Conservation (phyloP, 2,113 vertebrate species). For the Candoia aspera region DNA sequence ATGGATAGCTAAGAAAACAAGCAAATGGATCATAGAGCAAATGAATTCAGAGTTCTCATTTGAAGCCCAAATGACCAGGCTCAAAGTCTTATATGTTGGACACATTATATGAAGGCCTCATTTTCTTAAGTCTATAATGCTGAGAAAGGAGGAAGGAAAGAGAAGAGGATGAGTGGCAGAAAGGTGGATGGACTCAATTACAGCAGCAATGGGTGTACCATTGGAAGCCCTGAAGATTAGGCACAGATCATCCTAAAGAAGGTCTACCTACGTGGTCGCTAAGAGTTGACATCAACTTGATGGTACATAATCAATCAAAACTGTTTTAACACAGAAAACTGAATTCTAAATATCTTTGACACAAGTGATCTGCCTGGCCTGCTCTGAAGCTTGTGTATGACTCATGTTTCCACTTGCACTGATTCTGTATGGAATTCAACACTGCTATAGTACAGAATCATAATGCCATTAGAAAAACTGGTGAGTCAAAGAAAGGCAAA, state of each 20-base stretch:
- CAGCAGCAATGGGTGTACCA: neutral
- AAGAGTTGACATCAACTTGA: neutral
- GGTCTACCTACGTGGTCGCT: neutral
- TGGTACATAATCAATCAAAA: neutral
- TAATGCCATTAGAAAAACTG: neutral
- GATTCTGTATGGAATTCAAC: neutral
- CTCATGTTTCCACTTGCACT: neutral
- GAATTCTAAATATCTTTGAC: neutral
- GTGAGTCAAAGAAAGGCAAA: neutral
- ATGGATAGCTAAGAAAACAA: neutral
- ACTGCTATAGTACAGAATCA: neutral
- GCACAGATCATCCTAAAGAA: neutral
- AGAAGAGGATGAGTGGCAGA: neutral
- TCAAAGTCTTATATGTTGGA: neutral
- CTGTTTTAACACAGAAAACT: neutral
- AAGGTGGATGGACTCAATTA: neutral
- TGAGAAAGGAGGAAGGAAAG: neutral
- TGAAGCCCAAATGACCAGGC: neutral
- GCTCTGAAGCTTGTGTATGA: neutral
- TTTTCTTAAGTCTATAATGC: neutral
- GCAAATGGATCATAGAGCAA: neutral
- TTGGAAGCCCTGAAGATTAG: neutral
- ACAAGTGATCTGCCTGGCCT: neutral
- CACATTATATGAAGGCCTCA: neutral
- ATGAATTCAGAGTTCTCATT: neutral